These are phyloP conservation scores for Agonopterix heracliana DNA, from an alignment of 2,888 invertebrate species.

Conservation along the genomic window DNA sequence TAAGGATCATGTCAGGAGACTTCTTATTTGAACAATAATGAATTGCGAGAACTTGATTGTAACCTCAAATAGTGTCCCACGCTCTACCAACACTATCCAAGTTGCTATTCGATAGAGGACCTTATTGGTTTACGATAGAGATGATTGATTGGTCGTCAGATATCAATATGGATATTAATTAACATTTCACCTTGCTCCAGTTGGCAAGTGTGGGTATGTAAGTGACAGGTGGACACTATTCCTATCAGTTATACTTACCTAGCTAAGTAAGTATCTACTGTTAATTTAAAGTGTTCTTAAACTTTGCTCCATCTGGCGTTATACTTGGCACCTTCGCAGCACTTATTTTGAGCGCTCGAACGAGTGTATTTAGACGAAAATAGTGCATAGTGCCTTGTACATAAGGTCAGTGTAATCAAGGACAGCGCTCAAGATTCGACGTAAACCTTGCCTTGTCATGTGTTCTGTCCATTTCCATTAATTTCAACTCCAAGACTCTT, in stretches of 20 bases:
- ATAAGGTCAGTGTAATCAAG: too few relatives aligned
- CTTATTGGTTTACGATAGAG: constrained; percentile 17
- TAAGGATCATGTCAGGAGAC: too few relatives aligned
- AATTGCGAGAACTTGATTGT: constrained; percentile 37
- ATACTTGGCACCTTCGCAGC: too few relatives aligned
- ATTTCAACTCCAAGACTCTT: too few relatives aligned
- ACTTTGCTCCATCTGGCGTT: too few relatives aligned
- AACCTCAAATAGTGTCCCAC: constrained; percentile 63
- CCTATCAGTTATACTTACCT: background rate
- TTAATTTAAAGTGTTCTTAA: too few relatives aligned
- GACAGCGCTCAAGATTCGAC: too few relatives aligned
- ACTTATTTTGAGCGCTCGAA: too few relatives aligned
- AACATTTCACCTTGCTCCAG: constrained; percentile 46
- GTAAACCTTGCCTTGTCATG: too few relatives aligned
- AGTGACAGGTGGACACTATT: constrained; percentile 1
- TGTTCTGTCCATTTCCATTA: too few relatives aligned
- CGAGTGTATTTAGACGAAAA: too few relatives aligned
- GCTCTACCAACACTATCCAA: constrained; percentile 16
- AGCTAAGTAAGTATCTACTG: background rate
- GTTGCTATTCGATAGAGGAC: background rate
- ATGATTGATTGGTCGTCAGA: background rate
- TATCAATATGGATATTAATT: constrained; percentile 42
- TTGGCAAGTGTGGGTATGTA: constrained; percentile 1
- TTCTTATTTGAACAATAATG: constrained; percentile 27
- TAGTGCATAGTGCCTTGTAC: too few relatives aligned